phyloP scores from a whole-genome alignment of 2,888 invertebrate species.

The Nomada hirtipes region DNA sequence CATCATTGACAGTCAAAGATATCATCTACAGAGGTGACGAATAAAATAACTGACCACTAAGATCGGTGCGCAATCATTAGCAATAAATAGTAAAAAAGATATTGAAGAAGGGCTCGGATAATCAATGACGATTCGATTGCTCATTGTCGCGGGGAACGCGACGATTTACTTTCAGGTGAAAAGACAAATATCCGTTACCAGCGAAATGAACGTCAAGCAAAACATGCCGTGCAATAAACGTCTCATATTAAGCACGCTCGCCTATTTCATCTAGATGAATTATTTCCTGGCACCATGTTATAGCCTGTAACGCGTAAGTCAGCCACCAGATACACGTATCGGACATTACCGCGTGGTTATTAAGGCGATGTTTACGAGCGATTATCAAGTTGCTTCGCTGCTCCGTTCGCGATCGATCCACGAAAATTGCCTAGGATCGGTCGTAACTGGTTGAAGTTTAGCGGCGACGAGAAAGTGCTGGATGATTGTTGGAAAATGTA shows the following conservation, averaged over 20 bases:
- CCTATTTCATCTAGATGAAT: slow-evolving; percentile 54
- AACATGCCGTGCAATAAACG: slow-evolving; percentile 60
- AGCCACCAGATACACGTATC: slow-evolving; percentile 59
- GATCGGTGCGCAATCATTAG: not conserved
- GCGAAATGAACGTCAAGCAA: slow-evolving; percentile 52
- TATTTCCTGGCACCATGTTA: slow-evolving; percentile 49
- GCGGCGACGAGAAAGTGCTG: not conserved
- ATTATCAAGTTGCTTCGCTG: slow-evolving; percentile 54
- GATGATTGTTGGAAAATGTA: not conserved
- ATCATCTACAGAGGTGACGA: not conserved
- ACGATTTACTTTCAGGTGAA: slow-evolving; percentile 57
- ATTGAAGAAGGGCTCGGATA: not conserved
- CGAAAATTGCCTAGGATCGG: slow-evolving; percentile 17
- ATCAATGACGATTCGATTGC: slow-evolving; percentile 21
- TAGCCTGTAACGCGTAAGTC: slow-evolving; percentile 53
- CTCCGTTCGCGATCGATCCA: slow-evolving; percentile 49
- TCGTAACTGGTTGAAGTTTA: not conserved
- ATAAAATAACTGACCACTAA: not conserved
- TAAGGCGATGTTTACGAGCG: slow-evolving; percentile 66
- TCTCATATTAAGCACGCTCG: slow-evolving; percentile 53
- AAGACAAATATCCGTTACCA: slow-evolving; percentile 51
- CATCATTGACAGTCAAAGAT: slow-evolving; percentile 31
- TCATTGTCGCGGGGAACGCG: slow-evolving; percentile 8
- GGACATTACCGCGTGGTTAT: slow-evolving; percentile 51
- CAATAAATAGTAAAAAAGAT: slow-evolving; percentile 3